Percentiles rank a stretch among this genome's conserved stretches.
Evolutionary conservation across 1,140 invertebrate species (phyloP).

Genomic region (Platyscapa corneri): DNA sequence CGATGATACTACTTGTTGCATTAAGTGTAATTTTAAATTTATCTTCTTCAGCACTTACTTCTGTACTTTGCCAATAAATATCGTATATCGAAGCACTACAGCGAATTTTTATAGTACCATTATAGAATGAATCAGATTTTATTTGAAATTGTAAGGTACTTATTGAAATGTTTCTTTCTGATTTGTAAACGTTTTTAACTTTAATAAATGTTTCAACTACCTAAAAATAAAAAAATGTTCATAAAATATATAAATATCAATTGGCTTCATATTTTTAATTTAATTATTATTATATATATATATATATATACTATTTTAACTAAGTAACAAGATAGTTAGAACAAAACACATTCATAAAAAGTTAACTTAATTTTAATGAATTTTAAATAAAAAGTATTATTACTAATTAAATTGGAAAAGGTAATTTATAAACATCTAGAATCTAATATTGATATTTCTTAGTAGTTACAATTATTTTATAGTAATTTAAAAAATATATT

Average conservation of each 20-base stretch:
- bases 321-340: too few species aligned
- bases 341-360: too few species aligned
- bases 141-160: conserved; percentile 76
- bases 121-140: conserved; percentile 74
- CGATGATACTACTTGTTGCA: conserved; percentile 67
- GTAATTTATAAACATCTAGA: too few species aligned
- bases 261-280: too few species aligned
- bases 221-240: not conserved
- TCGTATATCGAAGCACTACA: conserved; percentile 79
- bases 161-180: conserved; percentile 64
- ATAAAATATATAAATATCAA: not conserved
- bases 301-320: too few species aligned
- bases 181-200: conserved; percentile 56
- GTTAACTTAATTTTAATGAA: too few species aligned
- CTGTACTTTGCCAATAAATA: conserved; percentile 78
- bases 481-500: too few species aligned
- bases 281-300: too few species aligned
- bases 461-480: too few species aligned
- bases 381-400: too few species aligned
- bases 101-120: conserved; percentile 78
- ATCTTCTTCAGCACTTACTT: conserved; percentile 77
- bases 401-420: too few species aligned
- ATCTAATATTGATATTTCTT: too few species aligned
- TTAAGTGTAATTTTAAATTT: conserved; percentile 64
- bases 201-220: not conserved